A percentile compares a stretch with the other conserved stretches of the same genome.
phyloP scores from a whole-genome alignment of 2,888 invertebrate genomes.

The Stegana nigrithorax region DNA sequence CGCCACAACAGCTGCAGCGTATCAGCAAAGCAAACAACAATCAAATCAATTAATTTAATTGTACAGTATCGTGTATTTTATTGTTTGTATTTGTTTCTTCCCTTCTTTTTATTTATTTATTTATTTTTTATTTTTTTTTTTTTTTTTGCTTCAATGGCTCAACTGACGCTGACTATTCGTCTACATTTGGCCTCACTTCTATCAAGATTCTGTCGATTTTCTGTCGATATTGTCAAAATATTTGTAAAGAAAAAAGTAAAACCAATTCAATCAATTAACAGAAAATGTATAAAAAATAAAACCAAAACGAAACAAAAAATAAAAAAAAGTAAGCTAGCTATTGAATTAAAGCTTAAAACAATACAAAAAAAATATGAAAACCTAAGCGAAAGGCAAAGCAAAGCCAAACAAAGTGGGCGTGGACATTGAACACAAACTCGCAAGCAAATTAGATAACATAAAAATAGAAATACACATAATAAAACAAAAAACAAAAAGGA shows the following conservation, averaged over 20 bases:
- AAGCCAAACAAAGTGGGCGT: slow-evolving; percentile 2
- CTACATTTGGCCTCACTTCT: too few species aligned
- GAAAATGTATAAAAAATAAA: slow-evolving; percentile 4
- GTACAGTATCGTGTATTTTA: background rate
- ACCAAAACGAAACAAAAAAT: background rate
- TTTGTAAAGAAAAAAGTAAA: slow-evolving; percentile 15
- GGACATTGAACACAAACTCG: slow-evolving; percentile 12
- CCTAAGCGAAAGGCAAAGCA: background rate
- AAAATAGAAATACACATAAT: too few species aligned
- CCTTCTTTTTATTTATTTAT: too few species aligned
- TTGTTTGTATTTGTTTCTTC: too few species aligned
- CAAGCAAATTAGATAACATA: too few species aligned
- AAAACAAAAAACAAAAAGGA: too few species aligned
- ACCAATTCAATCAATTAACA: slow-evolving; percentile 34
- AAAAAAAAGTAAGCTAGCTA: background rate
- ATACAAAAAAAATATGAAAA: background rate
- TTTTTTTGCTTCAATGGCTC: too few species aligned
- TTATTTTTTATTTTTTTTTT: background rate
- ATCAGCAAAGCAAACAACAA: background rate
- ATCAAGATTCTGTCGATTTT: background rate
- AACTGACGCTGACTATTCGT: too few species aligned
- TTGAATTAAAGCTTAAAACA: too few species aligned
- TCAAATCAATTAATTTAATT: slow-evolving; percentile 15
- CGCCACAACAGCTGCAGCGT: background rate
- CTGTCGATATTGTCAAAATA: slow-evolving; percentile 12